phyloP scores from a whole-genome alignment of 2,797 vertebrate genomes.

The Liparis tanakae region DNA sequence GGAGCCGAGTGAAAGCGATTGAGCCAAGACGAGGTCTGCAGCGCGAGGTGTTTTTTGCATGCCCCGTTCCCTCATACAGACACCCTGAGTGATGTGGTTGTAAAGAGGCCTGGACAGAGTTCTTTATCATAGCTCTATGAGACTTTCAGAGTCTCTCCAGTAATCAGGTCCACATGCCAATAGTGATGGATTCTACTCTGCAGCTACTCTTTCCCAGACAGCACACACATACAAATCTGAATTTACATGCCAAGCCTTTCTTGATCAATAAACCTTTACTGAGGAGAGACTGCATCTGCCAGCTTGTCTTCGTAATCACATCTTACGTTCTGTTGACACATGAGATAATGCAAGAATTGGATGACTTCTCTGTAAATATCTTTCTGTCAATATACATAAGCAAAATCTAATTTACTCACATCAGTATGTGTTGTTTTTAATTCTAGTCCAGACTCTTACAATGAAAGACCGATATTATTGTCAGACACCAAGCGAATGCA shows the following conservation, averaged over 20 bases:
- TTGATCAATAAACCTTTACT: slow-evolving; percentile 80
- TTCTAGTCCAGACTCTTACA: slow-evolving; percentile 9
- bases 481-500: slow-evolving; percentile 24
- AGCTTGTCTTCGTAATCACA: slow-evolving; percentile 59
- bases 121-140: slow-evolving; percentile 81
- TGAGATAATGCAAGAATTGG: slow-evolving; percentile 55
- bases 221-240: slow-evolving; percentile 76
- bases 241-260: slow-evolving; percentile 76
- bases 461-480: neutral
- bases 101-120: slow-evolving; percentile 81
- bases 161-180: slow-evolving; percentile 80
- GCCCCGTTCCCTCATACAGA: slow-evolving; percentile 64
- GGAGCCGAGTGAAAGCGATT: slow-evolving; percentile 53
- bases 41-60: slow-evolving; percentile 29
- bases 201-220: slow-evolving; percentile 55
- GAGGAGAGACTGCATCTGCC: slow-evolving; percentile 64
- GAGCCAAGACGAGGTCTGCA: slow-evolving; percentile 44
- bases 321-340: slow-evolving; percentile 56
- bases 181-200: slow-evolving; percentile 82
- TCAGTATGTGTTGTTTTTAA: slow-evolving; percentile 33
- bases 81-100: slow-evolving; percentile 80
- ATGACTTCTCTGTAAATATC: slow-evolving; percentile 28
- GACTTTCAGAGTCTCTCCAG: slow-evolving; percentile 76
- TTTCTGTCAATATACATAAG: slow-evolving; percentile 29
- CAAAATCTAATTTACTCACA: slow-evolving; percentile 17